Conservation (phyloP, 2,888 invertebrate genomes). For the Clostera curtula region DNA sequence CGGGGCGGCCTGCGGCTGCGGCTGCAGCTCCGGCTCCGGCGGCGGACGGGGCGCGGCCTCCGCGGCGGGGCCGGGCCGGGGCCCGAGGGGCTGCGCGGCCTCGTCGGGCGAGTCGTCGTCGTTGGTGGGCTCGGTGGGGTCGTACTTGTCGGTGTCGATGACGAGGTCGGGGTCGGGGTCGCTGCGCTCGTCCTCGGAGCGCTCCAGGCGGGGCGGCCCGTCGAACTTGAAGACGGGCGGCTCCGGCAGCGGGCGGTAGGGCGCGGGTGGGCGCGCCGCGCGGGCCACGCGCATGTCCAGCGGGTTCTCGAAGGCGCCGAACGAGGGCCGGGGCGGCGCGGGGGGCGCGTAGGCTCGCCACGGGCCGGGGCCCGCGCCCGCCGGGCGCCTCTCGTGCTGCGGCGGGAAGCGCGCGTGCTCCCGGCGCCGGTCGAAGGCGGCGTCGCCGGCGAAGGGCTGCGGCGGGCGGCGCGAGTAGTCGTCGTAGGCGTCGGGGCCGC, state of each 20-base stretch:
- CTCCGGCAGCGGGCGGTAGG: conserved; percentile 39
- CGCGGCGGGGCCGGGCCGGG: conserved; percentile 6
- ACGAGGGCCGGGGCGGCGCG: conserved; percentile 35
- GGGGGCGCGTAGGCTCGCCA: conserved; percentile 35
- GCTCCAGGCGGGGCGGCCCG: conserved; percentile 42
- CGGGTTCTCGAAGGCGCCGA: conserved; percentile 49
- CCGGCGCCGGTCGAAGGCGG: conserved; percentile 22
- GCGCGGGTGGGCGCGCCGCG: no score
- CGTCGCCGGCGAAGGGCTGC: conserved; percentile 31
- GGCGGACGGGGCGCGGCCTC: conserved; percentile 6
- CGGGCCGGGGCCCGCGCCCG: no score
- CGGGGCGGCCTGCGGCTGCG: conserved; percentile 6
- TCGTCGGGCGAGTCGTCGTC: conserved; percentile 53
- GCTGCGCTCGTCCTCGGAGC: conserved; percentile 69
- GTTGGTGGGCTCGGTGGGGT: conserved; percentile 70
- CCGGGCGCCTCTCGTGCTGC: no score
- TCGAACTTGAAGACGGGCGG: conserved; percentile 53
- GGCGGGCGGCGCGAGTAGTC: conserved; percentile 40
- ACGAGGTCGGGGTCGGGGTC: conserved; percentile 75
- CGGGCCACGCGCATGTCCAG: conserved; percentile 51
- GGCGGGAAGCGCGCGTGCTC: no score
- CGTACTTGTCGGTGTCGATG: conserved; percentile 75
- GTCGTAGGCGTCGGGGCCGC: conserved; percentile 28
- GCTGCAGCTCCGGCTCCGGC: conserved; percentile 3
- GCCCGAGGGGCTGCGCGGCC: conserved; percentile 14